Conservation (phyloP, 2,113 vertebrate genomes). For the Lynx canadensis region DNA sequence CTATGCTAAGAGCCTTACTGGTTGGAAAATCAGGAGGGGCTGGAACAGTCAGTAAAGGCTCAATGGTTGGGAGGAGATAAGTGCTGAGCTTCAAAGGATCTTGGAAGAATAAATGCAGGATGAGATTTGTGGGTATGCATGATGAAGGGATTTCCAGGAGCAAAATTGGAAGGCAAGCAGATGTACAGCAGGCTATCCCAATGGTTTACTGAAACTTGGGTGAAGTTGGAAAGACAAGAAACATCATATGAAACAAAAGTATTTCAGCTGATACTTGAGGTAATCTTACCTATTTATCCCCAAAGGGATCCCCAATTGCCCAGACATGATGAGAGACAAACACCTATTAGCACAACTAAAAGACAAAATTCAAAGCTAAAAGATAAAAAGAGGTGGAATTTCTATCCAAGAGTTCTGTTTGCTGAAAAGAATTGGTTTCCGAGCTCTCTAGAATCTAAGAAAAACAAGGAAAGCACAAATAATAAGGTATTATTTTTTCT, state of each 20-base stretch:
- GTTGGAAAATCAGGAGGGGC: neutral
- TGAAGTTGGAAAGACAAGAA: neutral
- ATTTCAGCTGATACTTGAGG: neutral
- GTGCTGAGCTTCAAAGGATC: neutral
- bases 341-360: neutral
- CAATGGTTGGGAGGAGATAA: neutral
- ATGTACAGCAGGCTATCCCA: neutral
- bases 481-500: neutral
- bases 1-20: neutral
- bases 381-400: neutral
- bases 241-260: neutral
- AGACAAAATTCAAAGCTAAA: neutral
- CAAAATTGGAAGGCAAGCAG: neutral
- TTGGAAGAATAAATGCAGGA: neutral
- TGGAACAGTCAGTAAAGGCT: neutral
- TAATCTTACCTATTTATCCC: neutral
- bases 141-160: neutral
- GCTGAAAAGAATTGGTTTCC: neutral
- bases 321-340: neutral
- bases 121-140: neutral
- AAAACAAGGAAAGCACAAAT: slow-evolving; percentile 1
- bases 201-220: neutral
- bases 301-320: neutral
- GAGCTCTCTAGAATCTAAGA: neutral
- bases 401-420: neutral